A percentile compares a stretch with the other conserved stretches of the same genome.
phyloP scores from a whole-genome alignment of 2,113 vertebrate species.

The Trochalopteron elliotii region DNA sequence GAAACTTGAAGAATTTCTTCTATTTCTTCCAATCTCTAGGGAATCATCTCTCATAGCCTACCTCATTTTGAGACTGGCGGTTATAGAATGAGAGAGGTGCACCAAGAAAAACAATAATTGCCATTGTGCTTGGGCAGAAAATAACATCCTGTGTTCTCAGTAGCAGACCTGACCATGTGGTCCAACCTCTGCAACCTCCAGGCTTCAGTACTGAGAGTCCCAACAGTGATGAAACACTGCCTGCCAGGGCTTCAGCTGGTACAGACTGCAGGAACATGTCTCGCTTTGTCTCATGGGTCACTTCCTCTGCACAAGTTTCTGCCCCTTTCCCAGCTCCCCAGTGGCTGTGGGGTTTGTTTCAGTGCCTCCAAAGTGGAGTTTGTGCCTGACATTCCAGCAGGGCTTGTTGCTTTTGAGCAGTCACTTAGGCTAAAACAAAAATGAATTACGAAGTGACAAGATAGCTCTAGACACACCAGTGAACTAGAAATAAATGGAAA shows the following conservation, averaged over 20 bases:
- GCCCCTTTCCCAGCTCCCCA: background rate
- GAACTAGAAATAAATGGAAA: constrained; percentile 53
- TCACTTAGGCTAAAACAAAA: constrained; percentile 30
- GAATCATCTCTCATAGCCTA: background rate
- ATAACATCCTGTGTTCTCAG: background rate
- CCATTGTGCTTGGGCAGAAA: background rate
- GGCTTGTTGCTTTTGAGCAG: background rate
- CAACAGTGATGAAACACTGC: rapidly evolving
- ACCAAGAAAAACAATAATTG: background rate
- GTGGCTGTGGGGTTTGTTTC: background rate
- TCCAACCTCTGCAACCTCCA: background rate
- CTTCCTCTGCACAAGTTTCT: constrained; percentile 8
- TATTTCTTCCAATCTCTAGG: background rate
- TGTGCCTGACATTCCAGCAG: background rate
- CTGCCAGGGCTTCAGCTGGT: background rate
- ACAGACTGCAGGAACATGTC: background rate
- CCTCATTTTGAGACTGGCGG: background rate
- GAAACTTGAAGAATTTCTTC: background rate
- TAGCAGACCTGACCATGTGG: background rate
- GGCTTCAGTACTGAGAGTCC: background rate
- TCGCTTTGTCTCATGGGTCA: constrained; percentile 1
- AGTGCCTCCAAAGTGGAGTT: background rate
- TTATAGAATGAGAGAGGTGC: background rate
- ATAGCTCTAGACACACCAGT: constrained; percentile 38
- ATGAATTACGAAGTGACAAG: constrained; percentile 38